phyloP scores from a whole-genome alignment of 2,113 vertebrate genomes.

The Onychostoma macrolepis region DNA sequence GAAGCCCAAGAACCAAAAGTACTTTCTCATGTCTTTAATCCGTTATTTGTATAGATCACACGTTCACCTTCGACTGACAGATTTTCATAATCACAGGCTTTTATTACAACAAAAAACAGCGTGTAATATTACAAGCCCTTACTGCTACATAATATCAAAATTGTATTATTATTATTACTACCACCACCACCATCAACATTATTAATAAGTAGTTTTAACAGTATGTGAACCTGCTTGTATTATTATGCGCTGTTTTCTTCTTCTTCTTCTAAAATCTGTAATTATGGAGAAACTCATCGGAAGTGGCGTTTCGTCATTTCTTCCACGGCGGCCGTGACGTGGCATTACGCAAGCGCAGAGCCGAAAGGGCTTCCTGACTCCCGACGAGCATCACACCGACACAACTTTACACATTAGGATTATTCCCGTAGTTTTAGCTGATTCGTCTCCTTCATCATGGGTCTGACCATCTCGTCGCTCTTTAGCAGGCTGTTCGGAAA shows the following conservation, averaged over 20 bases:
- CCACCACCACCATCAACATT: not conserved
- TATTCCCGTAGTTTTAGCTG: not conserved
- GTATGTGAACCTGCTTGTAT: not conserved
- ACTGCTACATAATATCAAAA: not conserved
- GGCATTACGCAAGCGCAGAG: constrained; percentile 61
- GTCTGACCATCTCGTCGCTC: constrained; percentile 81
- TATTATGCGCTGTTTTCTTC: not conserved
- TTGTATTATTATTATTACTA: not conserved
- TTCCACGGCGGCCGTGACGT: constrained; percentile 80
- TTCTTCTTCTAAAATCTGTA: not conserved
- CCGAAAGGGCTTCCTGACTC: not conserved
- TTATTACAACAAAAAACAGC: not conserved
- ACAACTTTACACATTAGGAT: not conserved
- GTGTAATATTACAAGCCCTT: not conserved
- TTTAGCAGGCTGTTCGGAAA: constrained; percentile 87
- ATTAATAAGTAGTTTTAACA: not conserved
- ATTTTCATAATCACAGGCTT: not conserved
- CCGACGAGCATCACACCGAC: constrained; percentile 9
- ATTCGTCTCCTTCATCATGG: constrained; percentile 72
- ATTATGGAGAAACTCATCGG: constrained; percentile 15
- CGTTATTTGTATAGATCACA: not conserved
- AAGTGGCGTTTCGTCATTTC: constrained; percentile 63
- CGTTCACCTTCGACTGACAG: not conserved
- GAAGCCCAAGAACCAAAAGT: not conserved
- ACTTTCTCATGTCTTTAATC: not conserved